Conservation (phyloP, 1,140 invertebrate genomes). For the Microplitis demolitor region DNA sequence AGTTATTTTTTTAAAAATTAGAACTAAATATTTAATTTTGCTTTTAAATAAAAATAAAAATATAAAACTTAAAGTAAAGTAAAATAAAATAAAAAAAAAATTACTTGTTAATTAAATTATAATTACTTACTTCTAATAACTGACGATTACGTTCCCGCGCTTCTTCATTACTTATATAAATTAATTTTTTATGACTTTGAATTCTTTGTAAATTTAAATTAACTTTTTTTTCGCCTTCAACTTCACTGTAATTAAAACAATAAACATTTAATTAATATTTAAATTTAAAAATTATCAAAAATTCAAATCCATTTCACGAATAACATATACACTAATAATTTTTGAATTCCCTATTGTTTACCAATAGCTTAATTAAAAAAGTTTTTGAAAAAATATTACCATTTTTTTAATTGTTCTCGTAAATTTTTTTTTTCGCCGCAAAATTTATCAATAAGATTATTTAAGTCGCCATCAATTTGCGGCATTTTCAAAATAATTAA, state of each 20-base stretch:
- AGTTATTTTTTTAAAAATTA: too few relatives aligned
- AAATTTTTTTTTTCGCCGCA: slow-evolving; percentile 36
- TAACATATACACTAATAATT: too few relatives aligned
- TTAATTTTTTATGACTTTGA: slow-evolving; percentile 19
- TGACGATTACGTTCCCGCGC: slow-evolving; percentile 44
- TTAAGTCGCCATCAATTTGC: slow-evolving; percentile 6
- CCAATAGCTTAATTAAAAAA: not conserved
- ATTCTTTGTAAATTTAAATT: slow-evolving; percentile 17
- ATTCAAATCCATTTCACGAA: too few relatives aligned
- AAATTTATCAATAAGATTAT: slow-evolving; percentile 36
- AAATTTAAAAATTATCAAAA: slow-evolving; percentile 2
- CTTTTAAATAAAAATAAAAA: not conserved
- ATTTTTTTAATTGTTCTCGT: slow-evolving; percentile 39
- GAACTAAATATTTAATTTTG: too few relatives aligned
- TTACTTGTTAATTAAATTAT: not conserved
- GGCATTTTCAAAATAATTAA: not conserved
- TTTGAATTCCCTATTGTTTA: too few relatives aligned
- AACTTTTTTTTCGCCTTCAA: slow-evolving; percentile 29
- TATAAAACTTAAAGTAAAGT: not conserved
- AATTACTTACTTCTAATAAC: slow-evolving; percentile 49
- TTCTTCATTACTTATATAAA: slow-evolving; percentile 34
- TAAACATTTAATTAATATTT: slow-evolving; percentile 15
- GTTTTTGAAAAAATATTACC: slow-evolving; percentile 34
- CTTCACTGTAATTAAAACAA: slow-evolving; percentile 37
- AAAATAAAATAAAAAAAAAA: not conserved